Base-by-base conservation (phyloP, 92 coral and sea anemone species). In the Parazoanthus atlanticus region DNA sequence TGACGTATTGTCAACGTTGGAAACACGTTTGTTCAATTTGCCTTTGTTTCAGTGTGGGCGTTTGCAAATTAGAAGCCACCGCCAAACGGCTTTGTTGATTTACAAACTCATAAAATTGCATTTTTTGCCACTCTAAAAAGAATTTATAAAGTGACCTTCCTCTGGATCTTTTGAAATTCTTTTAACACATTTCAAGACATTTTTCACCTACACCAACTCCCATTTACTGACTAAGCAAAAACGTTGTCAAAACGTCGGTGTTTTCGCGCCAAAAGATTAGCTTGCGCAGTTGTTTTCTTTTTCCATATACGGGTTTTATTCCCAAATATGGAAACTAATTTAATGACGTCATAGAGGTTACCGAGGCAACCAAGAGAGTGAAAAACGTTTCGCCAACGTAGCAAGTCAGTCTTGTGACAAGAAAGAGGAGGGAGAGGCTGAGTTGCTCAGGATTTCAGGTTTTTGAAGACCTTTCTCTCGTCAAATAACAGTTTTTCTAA, bases 1-100 rank as follows among this genome's bases (percentile, higher is more conserved):
- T 43, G 28, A 86, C 85, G 88, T 90, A n/a, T 74, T 38, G 74
- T 0, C 67, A 90, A 86, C 75, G 93, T 81, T 76, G 82, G 12
- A 0, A 46, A 46, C 49, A 46, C 49, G 49, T 46, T 46, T 46
- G 49, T 83, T 33, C 33, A 31, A 19, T 52, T 52, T 13, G 5
- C 19, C 2, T 52, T 52, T 52, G 58, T 52, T 52, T 52, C 58
- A 52, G 19, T 52, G 58, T 52, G 58, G 58, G 58, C 19, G 58
- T 16, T 16, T 52, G 21, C 21, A 13, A 16, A 3, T 10, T 43
- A 43, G 1, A 7, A 7, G 49, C 49, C 49, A 43, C 12, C 49
- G 49, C 10, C 49, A 43, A 43, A 43, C 58, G 19, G 58, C 17
- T 52, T 52, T 52, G 1, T 52, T 52, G 0, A 46, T 11, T 52